Conservation (phyloP, 2,888 invertebrate species). For the Dryobota labecula region DNA sequence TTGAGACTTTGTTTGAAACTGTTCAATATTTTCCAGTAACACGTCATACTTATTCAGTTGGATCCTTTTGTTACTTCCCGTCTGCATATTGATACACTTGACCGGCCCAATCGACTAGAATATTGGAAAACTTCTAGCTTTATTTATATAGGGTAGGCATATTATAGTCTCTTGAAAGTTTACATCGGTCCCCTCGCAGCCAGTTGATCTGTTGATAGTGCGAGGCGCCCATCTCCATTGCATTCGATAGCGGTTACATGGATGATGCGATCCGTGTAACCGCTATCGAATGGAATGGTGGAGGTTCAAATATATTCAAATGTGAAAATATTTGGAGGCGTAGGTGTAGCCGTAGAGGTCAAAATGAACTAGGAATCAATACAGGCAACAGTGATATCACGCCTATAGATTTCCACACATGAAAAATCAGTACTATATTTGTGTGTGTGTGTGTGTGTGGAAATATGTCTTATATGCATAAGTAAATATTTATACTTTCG, state of each 20-base stretch:
- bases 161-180: constrained; percentile 17
- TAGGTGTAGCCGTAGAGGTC: neutral
- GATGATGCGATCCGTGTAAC: too few relatives aligned
- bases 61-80: constrained; percentile 1
- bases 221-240: neutral
- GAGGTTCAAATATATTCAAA: neutral
- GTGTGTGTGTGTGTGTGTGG: neutral
- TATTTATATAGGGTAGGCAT: neutral
- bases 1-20: too few relatives aligned
- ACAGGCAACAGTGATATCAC: neutral
- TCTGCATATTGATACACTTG: constrained; percentile 15
- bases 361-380: neutral
- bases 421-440: neutral
- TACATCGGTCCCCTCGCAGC: neutral
- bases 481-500: neutral
- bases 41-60: neutral
- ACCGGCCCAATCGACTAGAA: neutral
- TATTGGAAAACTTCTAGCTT: constrained; percentile 36
- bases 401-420: neutral
- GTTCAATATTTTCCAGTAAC: constrained; percentile 1
- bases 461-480: neutral
- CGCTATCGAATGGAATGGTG: neutral
- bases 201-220: neutral
- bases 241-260: too few relatives aligned
- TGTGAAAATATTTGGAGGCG: neutral